phyloP scores from a whole-genome alignment of 2,113 vertebrate genomes.

The Zapornia atra region DNA sequence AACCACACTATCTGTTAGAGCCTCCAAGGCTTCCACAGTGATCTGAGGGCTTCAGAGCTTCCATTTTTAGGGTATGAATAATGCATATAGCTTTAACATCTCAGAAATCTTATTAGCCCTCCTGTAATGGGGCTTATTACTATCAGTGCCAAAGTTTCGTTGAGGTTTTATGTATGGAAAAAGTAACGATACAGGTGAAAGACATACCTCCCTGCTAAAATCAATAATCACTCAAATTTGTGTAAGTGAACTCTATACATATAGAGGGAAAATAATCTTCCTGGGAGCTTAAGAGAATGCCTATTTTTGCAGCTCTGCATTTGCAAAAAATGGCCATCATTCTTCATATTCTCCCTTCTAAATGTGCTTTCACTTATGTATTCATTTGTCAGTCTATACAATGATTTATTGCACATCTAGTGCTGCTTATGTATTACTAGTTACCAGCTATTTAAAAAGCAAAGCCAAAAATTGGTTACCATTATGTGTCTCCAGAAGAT shows the following conservation, averaged over 20 bases:
- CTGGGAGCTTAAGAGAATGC: neutral
- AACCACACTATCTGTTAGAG: neutral
- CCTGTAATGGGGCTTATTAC: neutral
- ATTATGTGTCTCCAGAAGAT: neutral
- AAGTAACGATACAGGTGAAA: neutral
- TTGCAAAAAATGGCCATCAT: neutral
- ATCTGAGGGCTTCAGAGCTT: neutral
- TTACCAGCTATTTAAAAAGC: neutral
- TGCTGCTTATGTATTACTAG: neutral
- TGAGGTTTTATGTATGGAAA: neutral
- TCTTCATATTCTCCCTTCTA: neutral
- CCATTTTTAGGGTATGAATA: neutral
- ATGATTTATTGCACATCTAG: neutral
- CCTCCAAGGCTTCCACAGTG: neutral
- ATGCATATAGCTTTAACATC: neutral
- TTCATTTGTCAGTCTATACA: neutral
- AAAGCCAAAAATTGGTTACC: neutral
- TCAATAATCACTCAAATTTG: neutral
- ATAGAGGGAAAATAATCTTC: neutral
- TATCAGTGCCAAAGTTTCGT: neutral
- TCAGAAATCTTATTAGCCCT: neutral
- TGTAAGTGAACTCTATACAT: neutral
- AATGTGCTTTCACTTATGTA: neutral
- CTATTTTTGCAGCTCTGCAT: neutral
- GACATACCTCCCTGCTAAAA: neutral